These are phyloP conservation scores for Calonectris borealis DNA, from an alignment of 2,113 vertebrate genomes.

Conservation along the genomic window DNA sequence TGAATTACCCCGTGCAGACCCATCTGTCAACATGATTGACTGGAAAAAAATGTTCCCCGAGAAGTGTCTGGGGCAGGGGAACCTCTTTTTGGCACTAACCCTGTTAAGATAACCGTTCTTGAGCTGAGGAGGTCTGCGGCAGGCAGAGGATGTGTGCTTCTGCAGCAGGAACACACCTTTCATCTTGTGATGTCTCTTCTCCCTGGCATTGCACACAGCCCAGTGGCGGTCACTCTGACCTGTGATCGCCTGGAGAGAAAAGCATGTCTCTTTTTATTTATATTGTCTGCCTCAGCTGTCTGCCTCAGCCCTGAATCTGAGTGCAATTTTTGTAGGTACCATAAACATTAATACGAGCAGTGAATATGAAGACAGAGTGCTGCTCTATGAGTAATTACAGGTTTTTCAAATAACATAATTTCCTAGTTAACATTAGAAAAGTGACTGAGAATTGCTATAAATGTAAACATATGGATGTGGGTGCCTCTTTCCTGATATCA, in stretches of 20 bases:
- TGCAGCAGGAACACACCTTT: background rate
- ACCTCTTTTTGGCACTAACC: background rate
- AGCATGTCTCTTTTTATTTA: background rate
- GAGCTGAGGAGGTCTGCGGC: background rate
- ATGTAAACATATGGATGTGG: constrained; percentile 62
- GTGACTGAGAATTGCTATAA: constrained; percentile 19
- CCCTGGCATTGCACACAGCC: fast-evolving
- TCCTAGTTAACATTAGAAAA: constrained; percentile 32
- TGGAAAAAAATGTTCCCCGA: background rate
- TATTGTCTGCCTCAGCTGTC: background rate
- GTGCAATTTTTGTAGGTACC: background rate
- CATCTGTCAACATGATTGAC: background rate
- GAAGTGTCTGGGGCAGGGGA: background rate
- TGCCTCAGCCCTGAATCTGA: background rate
- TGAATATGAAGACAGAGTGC: background rate
- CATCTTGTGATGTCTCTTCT: background rate
- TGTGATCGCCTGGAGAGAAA: background rate
- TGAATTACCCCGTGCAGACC: background rate
- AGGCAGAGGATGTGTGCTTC: background rate
- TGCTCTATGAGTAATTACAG: constrained; percentile 24
- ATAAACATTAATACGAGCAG: background rate
- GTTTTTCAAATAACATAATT: constrained; percentile 42
- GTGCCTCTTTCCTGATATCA: constrained; percentile 49
- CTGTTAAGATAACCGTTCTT: fast-evolving
- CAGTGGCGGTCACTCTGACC: background rate